phyloP scores from a whole-genome alignment of 2,113 vertebrate genomes.

The Megaleporinus macrocephalus region DNA sequence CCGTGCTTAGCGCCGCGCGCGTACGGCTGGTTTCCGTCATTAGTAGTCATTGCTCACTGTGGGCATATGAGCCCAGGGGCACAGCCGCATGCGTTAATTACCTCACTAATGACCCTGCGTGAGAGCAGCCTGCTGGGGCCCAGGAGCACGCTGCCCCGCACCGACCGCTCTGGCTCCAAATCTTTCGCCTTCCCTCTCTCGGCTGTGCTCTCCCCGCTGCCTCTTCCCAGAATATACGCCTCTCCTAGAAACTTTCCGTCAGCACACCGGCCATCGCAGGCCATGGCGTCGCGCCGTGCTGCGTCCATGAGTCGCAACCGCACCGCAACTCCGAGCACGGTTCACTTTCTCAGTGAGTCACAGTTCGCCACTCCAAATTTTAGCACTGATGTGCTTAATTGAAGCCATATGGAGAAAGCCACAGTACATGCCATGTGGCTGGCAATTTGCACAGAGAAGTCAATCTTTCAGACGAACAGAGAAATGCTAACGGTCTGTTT shows the following conservation, averaged over 20 bases:
- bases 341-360: no score
- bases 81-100: conserved; percentile 76
- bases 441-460: no score
- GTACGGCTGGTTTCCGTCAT: conserved; percentile 60
- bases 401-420: no score
- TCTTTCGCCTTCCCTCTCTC: conserved; percentile 23
- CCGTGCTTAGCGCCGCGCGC: background rate
- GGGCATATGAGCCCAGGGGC: conserved; percentile 66
- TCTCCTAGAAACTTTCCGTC: background rate
- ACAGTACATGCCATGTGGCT: no score
- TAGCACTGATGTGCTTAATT: no score
- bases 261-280: no score
- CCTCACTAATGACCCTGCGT: conserved; percentile 76
- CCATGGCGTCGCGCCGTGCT: no score
- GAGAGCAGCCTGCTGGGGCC: conserved; percentile 63
- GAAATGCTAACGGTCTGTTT: no score
- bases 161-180: background rate
- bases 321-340: no score
- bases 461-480: no score
- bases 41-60: conserved; percentile 68
- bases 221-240: background rate
- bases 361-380: no score
- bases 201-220: background rate
- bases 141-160: conserved; percentile 6
- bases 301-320: no score